phyloP scores from a whole-genome alignment of 1,140 invertebrate species.

The Lasioglossum baleicum region DNA sequence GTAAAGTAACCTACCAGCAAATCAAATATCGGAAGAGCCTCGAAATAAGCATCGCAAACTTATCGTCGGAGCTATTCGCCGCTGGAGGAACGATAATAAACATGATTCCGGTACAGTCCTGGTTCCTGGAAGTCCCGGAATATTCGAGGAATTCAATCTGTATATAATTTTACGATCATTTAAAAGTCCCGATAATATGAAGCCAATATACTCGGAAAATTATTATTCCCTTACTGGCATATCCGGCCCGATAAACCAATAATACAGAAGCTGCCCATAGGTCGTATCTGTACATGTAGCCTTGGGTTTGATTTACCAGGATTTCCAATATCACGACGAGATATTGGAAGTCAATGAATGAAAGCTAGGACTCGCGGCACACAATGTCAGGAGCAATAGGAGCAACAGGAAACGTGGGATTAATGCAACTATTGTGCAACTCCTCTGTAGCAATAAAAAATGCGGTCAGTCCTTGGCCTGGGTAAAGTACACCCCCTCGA shows the following conservation, averaged over 20 bases:
- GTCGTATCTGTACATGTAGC: not conserved
- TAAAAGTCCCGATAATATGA: not conserved
- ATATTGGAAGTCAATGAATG: not conserved
- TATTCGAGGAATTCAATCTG: too few relatives aligned
- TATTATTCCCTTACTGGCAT: not conserved
- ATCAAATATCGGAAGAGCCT: too few relatives aligned
- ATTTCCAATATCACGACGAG: not conserved
- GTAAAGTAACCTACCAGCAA: too few relatives aligned
- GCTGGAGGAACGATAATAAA: too few relatives aligned
- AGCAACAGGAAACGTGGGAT: not conserved
- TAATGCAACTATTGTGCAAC: constrained; percentile 27
- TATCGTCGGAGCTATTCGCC: too few relatives aligned
- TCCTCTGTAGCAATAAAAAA: too few relatives aligned
- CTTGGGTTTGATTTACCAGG: too few relatives aligned
- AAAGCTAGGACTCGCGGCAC: not conserved
- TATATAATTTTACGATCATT: not conserved
- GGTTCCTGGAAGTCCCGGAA: too few relatives aligned
- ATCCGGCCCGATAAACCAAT: not conserved
- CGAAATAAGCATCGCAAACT: too few relatives aligned
- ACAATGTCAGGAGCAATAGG: not conserved
- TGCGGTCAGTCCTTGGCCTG: too few relatives aligned
- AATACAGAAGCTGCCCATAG: not conserved
- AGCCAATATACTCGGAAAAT: not conserved
- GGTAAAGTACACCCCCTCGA: too few relatives aligned
- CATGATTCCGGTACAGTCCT: too few relatives aligned